Evolutionary conservation across 2,113 vertebrate genomes (phyloP).

Genomic region (Spheniscus mendiculus): DNA sequence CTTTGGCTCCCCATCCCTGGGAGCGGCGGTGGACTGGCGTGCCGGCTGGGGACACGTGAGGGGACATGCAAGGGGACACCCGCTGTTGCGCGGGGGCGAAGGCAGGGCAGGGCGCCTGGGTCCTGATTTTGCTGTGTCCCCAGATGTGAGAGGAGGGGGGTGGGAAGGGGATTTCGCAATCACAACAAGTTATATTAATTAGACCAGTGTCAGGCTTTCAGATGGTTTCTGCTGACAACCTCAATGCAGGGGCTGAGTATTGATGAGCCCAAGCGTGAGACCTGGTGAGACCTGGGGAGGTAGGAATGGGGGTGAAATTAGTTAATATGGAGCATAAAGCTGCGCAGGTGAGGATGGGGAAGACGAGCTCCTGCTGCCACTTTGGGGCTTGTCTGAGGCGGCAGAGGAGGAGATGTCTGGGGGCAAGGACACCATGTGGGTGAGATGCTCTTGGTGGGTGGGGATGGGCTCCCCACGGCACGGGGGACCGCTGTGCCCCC

Average conservation of each 20-base stretch:
- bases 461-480: not conserved
- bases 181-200: not conserved
- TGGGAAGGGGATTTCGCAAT: not conserved
- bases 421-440: not conserved
- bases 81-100: rapidly evolving
- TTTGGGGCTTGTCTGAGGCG: not conserved
- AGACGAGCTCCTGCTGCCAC: not conserved
- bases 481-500: not conserved
- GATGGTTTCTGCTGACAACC: not conserved
- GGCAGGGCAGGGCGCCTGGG: not conserved
- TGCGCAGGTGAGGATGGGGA: not conserved
- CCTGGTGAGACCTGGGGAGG: not conserved
- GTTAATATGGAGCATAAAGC: not conserved
- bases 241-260: not conserved
- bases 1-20: not conserved
- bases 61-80: not conserved
- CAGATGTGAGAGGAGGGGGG: rapidly evolving
- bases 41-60: rapidly evolving
- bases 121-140: not conserved
- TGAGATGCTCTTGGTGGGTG: not conserved
- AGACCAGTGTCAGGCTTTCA: rapidly evolving
- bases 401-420: not conserved
- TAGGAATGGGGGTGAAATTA: not conserved
- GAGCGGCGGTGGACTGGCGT: not conserved
- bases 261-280: not conserved